These are phyloP conservation scores for Antechinus stuartii DNA, from an alignment of 2,113 vertebrate species.

Conservation along the genomic window DNA sequence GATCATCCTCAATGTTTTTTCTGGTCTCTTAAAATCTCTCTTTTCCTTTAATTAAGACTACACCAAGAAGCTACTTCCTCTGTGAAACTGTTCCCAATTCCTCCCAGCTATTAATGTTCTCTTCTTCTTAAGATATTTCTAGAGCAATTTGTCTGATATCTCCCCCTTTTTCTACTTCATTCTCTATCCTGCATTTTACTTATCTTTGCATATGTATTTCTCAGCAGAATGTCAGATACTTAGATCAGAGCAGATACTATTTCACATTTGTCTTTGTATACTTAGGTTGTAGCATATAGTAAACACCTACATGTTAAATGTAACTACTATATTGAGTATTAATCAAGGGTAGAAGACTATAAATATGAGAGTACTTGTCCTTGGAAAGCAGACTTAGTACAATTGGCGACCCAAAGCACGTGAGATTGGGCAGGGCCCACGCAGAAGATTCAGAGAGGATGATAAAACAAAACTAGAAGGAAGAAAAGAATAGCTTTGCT, in stretches of 20 bases:
- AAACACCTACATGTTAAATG: neutral
- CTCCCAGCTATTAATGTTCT: neutral
- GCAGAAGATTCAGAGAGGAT: neutral
- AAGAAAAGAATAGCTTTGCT: neutral
- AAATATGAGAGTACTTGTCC: neutral
- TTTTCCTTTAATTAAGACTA: neutral
- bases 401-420: neutral
- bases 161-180: neutral
- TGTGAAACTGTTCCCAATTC: neutral
- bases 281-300: neutral
- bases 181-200: neutral
- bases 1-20: neutral
- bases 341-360: neutral
- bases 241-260: neutral
- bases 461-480: neutral
- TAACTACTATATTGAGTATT: neutral
- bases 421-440: neutral
- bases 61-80: neutral
- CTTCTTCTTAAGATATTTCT: neutral
- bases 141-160: neutral
- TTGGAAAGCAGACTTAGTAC: neutral
- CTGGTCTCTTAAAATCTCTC: neutral
- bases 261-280: neutral
- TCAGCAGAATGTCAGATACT: neutral
- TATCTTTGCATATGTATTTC: neutral